Base-by-base conservation (phyloP, 2,113 vertebrate species). In the Microtus ochrogaster region DNA sequence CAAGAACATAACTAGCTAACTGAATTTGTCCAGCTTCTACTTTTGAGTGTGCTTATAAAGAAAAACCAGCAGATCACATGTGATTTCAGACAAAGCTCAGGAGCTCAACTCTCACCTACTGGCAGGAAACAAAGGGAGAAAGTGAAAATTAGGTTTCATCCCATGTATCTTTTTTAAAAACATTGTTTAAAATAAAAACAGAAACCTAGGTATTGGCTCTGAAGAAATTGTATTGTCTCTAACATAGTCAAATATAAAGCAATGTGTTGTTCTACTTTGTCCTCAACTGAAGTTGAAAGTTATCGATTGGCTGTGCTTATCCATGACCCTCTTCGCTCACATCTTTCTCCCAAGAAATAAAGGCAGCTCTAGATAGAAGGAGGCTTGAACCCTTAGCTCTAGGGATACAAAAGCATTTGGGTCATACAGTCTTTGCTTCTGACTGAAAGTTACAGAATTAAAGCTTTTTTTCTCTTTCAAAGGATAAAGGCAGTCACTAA, bases 1-100 rank as follows among this genome's bases (percentile, higher is more conserved):
- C 89, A 76, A 92, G n/a, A 49, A 58, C 11, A 13, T 88, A 89
- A 79, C 77, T 66, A 72, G 36, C n/a, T 91, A 39, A n/a, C 14
- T 96, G 73, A 94, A 85, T 47, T 77, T 84, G 13, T 82, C 2
- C 7, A 61, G 22, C 26, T 86, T 86, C 73, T 96, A 24, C 58
- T 41, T 81, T 73, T 16, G 2, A n/a, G 33, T 90, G 11, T 47
- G 41, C 49, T 84, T 10, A 21, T 68, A 19, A 63, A 70, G 66
- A 89, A 49, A 74, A 81, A 47, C 66, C 7, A 94, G 21, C 19
- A 89, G 63, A 73, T 92, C 82, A 90, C 44, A 30, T 41, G 3
- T 76, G 70, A 79, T 30, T 49, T 1, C 7, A 90, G 16, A 74
- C 3, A 65, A 58, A 1, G 68, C 41, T 85, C 85, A 76, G 41